A percentile compares a stretch with the other conserved stretches of the same genome.
Conservation (phyloP, 2,888 invertebrate genomes). For the Microplitis deprimator region DNA sequence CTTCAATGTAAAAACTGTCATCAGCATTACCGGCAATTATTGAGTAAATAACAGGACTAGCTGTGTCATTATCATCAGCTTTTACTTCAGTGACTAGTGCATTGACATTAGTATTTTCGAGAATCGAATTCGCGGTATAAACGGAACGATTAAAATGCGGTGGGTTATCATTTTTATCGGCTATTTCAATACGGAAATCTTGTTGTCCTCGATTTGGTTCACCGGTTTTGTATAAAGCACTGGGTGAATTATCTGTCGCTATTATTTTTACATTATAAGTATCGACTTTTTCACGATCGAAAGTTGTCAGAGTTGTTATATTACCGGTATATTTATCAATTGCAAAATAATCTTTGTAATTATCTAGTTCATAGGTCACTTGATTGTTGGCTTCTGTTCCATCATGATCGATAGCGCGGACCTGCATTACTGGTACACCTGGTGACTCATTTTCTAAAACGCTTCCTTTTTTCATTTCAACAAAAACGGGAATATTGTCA, state of each 20-base stretch:
- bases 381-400: conserved; percentile 88
- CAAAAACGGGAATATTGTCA: conserved; percentile 90
- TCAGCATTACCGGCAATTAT: conserved; percentile 89
- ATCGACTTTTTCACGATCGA: conserved; percentile 89
- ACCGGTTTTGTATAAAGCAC: conserved; percentile 78
- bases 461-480: conserved; percentile 84
- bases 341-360: conserved; percentile 81
- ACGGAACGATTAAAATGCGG: conserved; percentile 87
- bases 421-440: conserved; percentile 90
- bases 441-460: conserved; percentile 88
- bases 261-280: conserved; percentile 92
- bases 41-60: conserved; percentile 88
- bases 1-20: conserved; percentile 89
- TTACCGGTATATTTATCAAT: conserved; percentile 91
- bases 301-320: conserved; percentile 84
- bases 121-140: conserved; percentile 82
- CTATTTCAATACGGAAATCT: conserved; percentile 91
- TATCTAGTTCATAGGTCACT: conserved; percentile 81
- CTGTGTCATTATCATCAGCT: conserved; percentile 90
- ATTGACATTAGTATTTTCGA: conserved; percentile 88
- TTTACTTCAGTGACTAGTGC: conserved; percentile 89
- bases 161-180: conserved; percentile 96
- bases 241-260: conserved; percentile 91
- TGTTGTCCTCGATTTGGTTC: conserved; percentile 85
- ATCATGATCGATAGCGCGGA: conserved; percentile 88